Base-by-base conservation (phyloP, 2,888 invertebrate species). In the Drosophila prostipennis region DNA sequence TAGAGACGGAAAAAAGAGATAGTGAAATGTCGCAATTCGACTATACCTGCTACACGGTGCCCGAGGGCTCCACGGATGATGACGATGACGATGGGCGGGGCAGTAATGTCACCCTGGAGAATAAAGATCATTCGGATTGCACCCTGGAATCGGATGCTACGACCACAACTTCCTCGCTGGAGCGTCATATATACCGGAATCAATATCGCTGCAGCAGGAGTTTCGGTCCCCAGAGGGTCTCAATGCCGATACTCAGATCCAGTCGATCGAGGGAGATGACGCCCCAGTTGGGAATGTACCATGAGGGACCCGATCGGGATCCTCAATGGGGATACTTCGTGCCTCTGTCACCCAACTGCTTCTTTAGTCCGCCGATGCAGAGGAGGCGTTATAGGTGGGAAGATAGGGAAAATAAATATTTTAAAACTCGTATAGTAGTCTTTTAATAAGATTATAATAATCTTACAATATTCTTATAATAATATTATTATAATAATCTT, bases 311-410 rank as follows among this genome's bases (percentile, higher is more conserved):
- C 6, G 68, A 67, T 54, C 57, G 72, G 40, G 74, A 89, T 40
- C 93, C 94, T 8, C 94, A 94, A 82, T 90, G 94, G 77, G 94
- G 94, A 1, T 94, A 94, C 86, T 94, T 94, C 86, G 93, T 94
- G 76, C 94, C 94, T 7, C 78, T 92, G 61, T 80, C 91, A 60
- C 85, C 90, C 32, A 93, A 93, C 72, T 91, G 93, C 64, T 94
- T 88, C 78, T 89, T 92, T 52, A 91, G 91, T 88, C 91, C 92
- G 7, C 91, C 91, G 10, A 80, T 90, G 73, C 86, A 89, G 51
- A 77, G 91, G 34, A 82, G 90, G 54, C 77, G 78, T 51, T 79
- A 73, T 76, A 91, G 91, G 91, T 91, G 88, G 72, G 78, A 60
- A 0, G 0, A 10, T 43, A 10, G 11, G 16, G 8, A 19, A 11